Evolutionary conservation across 2,113 vertebrate genomes (phyloP).

Genomic region (Sialia sialis): DNA sequence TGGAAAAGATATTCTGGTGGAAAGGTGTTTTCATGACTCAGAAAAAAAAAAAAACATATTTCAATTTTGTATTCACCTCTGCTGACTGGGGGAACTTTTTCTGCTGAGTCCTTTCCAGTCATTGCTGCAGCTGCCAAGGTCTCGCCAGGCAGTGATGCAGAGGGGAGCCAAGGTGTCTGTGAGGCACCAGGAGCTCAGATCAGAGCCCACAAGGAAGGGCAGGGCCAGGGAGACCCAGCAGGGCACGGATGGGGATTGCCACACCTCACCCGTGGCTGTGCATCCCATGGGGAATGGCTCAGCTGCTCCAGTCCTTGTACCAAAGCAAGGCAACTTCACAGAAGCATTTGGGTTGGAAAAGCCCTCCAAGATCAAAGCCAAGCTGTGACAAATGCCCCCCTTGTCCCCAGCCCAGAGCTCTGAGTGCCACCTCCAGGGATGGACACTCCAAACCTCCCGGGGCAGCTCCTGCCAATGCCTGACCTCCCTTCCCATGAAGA

Average conservation of each 20-base stretch:
- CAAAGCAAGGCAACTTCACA: not conserved
- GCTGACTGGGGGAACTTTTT: not conserved
- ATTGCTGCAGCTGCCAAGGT: not conserved
- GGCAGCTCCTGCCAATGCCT: not conserved
- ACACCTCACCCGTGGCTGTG: rapidly evolving
- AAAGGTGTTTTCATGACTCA: not conserved
- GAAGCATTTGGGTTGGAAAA: rapidly evolving
- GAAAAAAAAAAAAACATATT: not conserved
- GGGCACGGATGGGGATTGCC: rapidly evolving
- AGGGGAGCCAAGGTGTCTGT: not conserved
- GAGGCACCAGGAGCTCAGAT: not conserved
- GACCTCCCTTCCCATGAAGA: not conserved
- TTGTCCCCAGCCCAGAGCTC: not conserved
- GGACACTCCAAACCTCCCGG: not conserved
- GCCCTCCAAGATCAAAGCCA: rapidly evolving
- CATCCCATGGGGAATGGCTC: rapidly evolving
- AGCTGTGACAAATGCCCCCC: rapidly evolving
- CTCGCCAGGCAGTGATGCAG: not conserved
- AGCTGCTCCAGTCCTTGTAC: rapidly evolving
- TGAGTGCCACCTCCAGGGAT: not conserved
- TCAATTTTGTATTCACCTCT: not conserved
- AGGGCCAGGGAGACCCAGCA: rapidly evolving
- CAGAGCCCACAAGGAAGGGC: rapidly evolving
- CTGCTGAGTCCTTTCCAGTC: not conserved
- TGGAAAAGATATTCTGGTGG: not conserved